phyloP scores from a whole-genome alignment of 37 sponge, comb jelly and placozoan species.

The Petrosia ficiformis region DNA sequence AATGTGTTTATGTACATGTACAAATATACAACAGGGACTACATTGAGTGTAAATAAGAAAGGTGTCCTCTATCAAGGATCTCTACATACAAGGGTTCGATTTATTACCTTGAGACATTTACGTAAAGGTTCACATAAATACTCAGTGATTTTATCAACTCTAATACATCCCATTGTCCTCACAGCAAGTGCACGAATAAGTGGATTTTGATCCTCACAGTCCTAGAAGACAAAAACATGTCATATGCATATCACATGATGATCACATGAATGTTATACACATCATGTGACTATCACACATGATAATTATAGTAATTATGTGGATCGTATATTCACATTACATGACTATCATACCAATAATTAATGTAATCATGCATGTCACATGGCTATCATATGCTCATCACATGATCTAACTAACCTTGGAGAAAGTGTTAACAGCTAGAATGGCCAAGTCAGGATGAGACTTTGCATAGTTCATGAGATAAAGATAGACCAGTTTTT shows the following conservation, averaged over 20 bases:
- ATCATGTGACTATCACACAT: neutral
- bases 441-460: slow-evolving; percentile 94
- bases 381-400: too few species aligned
- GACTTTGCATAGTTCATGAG: slow-evolving; percentile 99
- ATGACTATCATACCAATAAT: too few species aligned
- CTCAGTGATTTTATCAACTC: slow-evolving; percentile 97
- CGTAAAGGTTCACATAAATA: slow-evolving; percentile 94
- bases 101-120: slow-evolving; percentile 89
- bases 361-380: too few species aligned
- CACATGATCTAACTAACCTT: slow-evolving; percentile 42
- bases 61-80: too few species aligned
- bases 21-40: neutral
- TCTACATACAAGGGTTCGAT: neutral
- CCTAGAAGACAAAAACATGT: too few species aligned
- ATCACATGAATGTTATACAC: slow-evolving; percentile 4
- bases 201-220: slow-evolving; percentile 92
- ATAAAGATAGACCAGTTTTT: slow-evolving; percentile 98
- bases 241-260: neutral
- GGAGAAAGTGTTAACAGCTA: slow-evolving; percentile 99
- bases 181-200: slow-evolving; percentile 94
- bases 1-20: slow-evolving; percentile 10
- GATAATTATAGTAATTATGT: too few species aligned
- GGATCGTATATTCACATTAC: too few species aligned
- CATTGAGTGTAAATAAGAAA: neutral
- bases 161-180: slow-evolving; percentile 95